Evolutionary conservation across 2,797 vertebrate species (phyloP), one percentile per base, ranked within the genome.

Genomic region (Clarias laeviceps): DNA sequence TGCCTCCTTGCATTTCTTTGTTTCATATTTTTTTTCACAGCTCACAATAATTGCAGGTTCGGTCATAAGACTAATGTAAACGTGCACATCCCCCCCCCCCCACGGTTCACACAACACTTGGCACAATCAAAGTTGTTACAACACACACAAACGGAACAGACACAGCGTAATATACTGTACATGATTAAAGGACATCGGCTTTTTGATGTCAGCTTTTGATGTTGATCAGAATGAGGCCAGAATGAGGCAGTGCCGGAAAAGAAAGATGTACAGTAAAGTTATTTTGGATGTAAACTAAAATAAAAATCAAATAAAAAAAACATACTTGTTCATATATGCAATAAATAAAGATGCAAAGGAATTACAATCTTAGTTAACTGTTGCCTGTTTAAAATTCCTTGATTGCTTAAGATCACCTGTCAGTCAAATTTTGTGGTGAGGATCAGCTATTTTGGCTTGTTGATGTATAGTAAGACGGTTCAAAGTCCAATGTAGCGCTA

Each of bases 231-330:
- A 5, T 37, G 37, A 5, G 91, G 89, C 93, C 93, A 89, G 91
- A 90, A 93, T 91, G 90, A 90, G 84, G 87, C 89, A 90, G 86
- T 72, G 50, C 50, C 73, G 27, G 61, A 50, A 69, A 78, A 81
- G 68, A 81, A 37, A 70, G 79, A 2, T 1, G n/a, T 9, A 87
- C 18, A 20, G 32, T 66, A 14, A 17, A 27, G 45, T 32, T n/a
- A 17, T 57, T 27, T 32, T 20, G 4, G 8, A 32, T 29, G 50
- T 22, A 12, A 57, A 22, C 11, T n/a, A 24, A 61, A 78, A 24
- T 5, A 57, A 8, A 4, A 45, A 11, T 11, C 2, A 45, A 45
- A 45, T 45, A 45, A 45, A 45, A 45, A 45, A 45, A 45, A 45
- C 45, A 11, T 45, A 45, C 1, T 45, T 11, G 1, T 11, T 11